Evolutionary conservation across 2,113 vertebrate genomes (phyloP).

Genomic region (Agapornis roseicollis): DNA sequence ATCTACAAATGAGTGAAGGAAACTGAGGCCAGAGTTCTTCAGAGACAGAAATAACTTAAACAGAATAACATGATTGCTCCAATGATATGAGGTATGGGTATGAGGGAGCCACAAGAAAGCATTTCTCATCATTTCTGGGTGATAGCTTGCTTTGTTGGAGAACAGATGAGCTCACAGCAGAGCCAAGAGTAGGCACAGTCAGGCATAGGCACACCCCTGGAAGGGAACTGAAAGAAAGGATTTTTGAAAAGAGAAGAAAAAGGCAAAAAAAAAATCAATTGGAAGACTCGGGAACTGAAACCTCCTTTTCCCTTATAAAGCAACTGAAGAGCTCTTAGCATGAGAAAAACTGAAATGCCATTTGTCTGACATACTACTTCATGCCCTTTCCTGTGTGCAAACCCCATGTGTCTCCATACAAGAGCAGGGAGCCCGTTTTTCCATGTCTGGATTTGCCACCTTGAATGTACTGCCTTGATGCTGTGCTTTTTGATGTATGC

Average conservation of each 20-base stretch:
- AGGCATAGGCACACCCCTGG: background rate
- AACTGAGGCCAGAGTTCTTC: background rate
- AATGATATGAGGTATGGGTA: background rate
- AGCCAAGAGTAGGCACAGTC: background rate
- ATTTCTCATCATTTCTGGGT: background rate
- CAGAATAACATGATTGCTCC: background rate
- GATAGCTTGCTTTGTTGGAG: background rate
- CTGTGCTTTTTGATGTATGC: rapidly evolving
- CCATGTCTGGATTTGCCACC: background rate
- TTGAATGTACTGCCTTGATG: background rate
- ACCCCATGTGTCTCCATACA: background rate
- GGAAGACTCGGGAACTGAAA: background rate
- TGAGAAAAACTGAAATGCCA: background rate
- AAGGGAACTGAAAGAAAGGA: background rate
- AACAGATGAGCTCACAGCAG: background rate
- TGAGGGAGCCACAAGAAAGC: background rate
- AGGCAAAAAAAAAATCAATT: background rate
- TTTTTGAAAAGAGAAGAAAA: background rate
- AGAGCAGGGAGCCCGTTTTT: background rate
- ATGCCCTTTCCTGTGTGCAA: background rate
- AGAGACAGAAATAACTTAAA: background rate
- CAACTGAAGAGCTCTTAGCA: background rate
- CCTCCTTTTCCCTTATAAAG: background rate
- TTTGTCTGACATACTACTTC: background rate
- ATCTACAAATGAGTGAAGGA: background rate